Evolutionary conservation across 2,797 vertebrate species (phyloP).

Genomic region (Triplophysa bombifrons): DNA sequence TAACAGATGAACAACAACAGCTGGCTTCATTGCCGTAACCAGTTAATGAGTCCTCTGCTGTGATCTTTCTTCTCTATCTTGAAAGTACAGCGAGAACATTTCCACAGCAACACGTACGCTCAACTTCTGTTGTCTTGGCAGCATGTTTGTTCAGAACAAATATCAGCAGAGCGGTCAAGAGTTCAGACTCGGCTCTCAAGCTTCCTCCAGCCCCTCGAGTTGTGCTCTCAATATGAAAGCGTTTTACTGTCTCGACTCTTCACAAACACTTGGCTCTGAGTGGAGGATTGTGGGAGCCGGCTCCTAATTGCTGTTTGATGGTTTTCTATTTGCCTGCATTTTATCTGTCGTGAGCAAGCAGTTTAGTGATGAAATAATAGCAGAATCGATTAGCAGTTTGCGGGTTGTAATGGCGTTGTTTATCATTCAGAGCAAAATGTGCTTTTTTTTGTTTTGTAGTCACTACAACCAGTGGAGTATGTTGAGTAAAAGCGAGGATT

Average conservation of each 20-base stretch:
- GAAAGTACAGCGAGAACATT: not conserved
- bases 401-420: constrained; percentile 40
- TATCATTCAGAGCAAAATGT: constrained; percentile 18
- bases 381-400: constrained; percentile 39
- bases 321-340: constrained; percentile 36
- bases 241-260: constrained; percentile 18
- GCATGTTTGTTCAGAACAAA: constrained; percentile 34
- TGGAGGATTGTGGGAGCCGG: constrained; percentile 6
- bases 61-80: not conserved
- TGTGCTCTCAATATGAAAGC: constrained; percentile 15
- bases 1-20: not conserved
- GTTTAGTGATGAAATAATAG: constrained; percentile 45
- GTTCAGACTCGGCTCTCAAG: not conserved
- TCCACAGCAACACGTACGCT: constrained; percentile 3
- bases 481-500: not conserved
- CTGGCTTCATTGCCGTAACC: not conserved
- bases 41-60: not conserved
- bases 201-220: not conserved
- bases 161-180: constrained; percentile 25
- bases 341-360: constrained; percentile 38
- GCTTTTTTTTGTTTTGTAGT: not conserved
- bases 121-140: constrained; percentile 26
- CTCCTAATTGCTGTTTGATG: constrained; percentile 46
- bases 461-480: not conserved
- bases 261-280: constrained; percentile 16